phyloP scores from a whole-genome alignment of 2,888 invertebrate genomes.

The Hyalella azteca region DNA sequence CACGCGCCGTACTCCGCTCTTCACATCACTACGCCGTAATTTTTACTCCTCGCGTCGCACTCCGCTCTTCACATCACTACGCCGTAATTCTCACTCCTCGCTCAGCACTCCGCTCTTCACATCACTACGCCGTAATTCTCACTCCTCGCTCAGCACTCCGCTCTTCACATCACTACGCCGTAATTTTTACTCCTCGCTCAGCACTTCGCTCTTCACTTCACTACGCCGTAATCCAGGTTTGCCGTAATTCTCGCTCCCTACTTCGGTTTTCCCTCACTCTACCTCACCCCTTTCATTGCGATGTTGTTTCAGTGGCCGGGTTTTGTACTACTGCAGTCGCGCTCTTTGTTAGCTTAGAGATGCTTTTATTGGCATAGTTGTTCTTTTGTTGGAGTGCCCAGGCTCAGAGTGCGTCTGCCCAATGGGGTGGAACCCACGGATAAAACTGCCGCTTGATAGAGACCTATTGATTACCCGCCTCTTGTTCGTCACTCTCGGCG shows the following conservation, averaged over 20 bases:
- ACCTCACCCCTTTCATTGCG: conserved; percentile 5
- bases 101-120: too few relatives aligned
- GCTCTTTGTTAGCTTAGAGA: conserved; percentile 27
- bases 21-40: too few relatives aligned
- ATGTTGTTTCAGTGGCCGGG: conserved; percentile 30
- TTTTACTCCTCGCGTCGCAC: too few relatives aligned
- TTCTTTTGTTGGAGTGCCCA: conserved; percentile 15
- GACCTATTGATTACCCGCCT: conserved; percentile 25
- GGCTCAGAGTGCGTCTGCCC: neutral
- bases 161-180: too few relatives aligned
- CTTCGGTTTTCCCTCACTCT: neutral
- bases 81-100: too few relatives aligned
- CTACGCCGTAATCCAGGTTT: neutral
- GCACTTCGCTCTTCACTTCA: too few relatives aligned
- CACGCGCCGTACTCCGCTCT: too few relatives aligned
- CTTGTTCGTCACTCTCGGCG: conserved; percentile 2
- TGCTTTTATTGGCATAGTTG: conserved; percentile 27
- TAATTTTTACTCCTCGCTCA: too few relatives aligned
- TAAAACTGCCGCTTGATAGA: conserved; percentile 26
- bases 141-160: too few relatives aligned
- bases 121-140: too few relatives aligned
- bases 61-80: too few relatives aligned
- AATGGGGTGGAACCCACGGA: neutral
- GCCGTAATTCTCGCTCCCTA: neutral
- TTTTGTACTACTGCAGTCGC: conserved; percentile 26